Percentiles rank a stretch among this genome's conserved stretches.
These are phyloP conservation scores for Spinibarbus caldwelli DNA, from an alignment of 2,797 vertebrate species.

Conservation along the genomic window DNA sequence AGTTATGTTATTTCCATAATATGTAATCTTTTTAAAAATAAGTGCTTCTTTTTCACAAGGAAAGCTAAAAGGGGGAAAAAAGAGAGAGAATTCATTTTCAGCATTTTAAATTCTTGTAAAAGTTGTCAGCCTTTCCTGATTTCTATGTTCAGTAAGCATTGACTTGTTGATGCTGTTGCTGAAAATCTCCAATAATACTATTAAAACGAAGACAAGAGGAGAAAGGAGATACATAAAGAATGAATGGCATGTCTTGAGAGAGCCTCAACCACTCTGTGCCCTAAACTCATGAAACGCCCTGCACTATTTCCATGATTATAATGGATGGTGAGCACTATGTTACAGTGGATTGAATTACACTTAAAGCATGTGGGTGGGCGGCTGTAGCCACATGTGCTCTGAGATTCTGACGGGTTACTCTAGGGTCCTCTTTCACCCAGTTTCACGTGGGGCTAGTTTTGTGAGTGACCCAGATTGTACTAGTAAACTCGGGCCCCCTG, in stretches of 20 bases:
- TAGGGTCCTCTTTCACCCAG: conserved; percentile 32
- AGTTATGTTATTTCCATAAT: too few relatives aligned
- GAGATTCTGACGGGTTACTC: conserved; percentile 14
- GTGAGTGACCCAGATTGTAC: conserved; percentile 10
- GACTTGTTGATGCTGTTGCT: neutral
- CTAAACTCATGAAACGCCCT: conserved; percentile 27
- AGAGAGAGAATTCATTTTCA: neutral
- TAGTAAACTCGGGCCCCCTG: conserved; percentile 19
- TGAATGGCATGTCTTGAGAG: conserved; percentile 60
- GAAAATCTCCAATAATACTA: neutral
- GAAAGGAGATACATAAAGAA: conserved; percentile 66
- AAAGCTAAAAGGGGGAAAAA: neutral
- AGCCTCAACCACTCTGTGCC: conserved; percentile 55
- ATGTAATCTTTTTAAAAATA: too few relatives aligned
- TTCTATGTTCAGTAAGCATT: neutral
- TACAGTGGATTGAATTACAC: conserved; percentile 54
- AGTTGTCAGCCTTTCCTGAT: neutral
- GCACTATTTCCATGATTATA: conserved; percentile 64
- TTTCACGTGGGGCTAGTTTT: conserved; percentile 13
- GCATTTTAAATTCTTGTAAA: neutral
- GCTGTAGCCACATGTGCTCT: neutral
- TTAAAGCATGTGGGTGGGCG: conserved; percentile 22
- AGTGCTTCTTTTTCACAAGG: neutral
- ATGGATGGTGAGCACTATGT: conserved; percentile 40
- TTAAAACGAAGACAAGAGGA: neutral